Conservation (phyloP, 2,797 vertebrate genomes). For the Squalus acanthias region DNA sequence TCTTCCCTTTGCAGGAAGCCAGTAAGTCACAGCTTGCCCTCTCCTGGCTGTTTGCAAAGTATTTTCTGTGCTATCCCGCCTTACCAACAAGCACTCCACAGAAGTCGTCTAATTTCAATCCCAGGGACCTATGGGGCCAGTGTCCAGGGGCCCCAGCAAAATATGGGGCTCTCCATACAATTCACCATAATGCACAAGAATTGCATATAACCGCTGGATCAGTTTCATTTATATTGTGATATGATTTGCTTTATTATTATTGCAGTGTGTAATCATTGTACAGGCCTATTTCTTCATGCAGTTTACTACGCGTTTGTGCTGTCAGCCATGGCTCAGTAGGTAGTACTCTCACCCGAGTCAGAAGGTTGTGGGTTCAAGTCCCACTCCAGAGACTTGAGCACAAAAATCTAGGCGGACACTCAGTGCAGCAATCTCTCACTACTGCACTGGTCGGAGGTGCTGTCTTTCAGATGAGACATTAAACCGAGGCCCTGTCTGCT, state of each 20-base stretch:
- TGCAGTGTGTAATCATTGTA: not conserved
- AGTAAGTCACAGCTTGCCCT: not conserved
- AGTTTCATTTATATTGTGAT: not conserved
- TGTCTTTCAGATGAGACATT: too few species aligned
- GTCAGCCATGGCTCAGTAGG: too few species aligned
- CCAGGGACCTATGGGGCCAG: not conserved
- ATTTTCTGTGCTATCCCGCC: too few species aligned
- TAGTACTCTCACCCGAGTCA: too few species aligned
- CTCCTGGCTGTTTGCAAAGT: not conserved
- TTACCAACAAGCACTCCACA: too few species aligned
- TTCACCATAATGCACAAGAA: not conserved
- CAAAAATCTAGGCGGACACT: too few species aligned
- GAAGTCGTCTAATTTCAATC: not conserved
- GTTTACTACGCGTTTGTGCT: not conserved
- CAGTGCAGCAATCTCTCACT: too few species aligned
- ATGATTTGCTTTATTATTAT: not conserved
- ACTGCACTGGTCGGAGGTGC: too few species aligned
- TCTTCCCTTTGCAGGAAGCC: not conserved
- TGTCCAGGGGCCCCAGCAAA: not conserved
- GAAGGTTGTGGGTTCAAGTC: too few species aligned
- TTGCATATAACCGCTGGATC: not conserved
- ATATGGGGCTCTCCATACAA: not conserved
- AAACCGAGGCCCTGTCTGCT: too few species aligned
- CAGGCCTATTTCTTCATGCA: not conserved
- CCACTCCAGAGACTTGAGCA: too few species aligned